phyloP scores from a whole-genome alignment of 2,797 vertebrate species.

The Phrynocephalus vlangalii region DNA sequence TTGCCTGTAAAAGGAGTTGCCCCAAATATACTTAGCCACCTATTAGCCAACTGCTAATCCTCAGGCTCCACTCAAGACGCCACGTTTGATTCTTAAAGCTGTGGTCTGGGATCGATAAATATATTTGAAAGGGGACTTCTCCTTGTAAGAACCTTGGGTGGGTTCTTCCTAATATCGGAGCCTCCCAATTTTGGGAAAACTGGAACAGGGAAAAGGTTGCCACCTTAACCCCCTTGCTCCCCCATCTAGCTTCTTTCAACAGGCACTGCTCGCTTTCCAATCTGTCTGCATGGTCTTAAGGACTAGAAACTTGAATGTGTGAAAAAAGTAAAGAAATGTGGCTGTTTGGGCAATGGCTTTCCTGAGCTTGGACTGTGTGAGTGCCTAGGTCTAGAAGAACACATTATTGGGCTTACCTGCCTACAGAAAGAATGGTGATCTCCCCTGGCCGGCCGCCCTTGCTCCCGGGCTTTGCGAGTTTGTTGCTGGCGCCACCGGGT shows the following conservation, averaged over 20 bases:
- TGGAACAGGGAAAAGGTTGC: too few relatives aligned
- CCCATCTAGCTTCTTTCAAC: not conserved
- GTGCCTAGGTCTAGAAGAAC: rapidly evolving
- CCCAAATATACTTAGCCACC: too few relatives aligned
- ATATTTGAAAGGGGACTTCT: not conserved
- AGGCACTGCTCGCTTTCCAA: not conserved
- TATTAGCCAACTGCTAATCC: not conserved
- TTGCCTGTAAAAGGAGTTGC: too few relatives aligned
- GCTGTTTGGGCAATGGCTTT: too few relatives aligned
- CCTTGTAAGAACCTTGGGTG: too few relatives aligned
- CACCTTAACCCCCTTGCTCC: not conserved
- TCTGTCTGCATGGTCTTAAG: not conserved
- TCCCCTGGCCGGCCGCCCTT: slow-evolving; percentile 75
- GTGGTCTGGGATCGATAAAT: too few relatives aligned
- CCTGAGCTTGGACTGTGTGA: not conserved
- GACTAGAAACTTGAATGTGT: not conserved
- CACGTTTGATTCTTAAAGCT: not conserved
- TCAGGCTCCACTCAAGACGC: too few relatives aligned
- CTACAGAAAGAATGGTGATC: slow-evolving; percentile 89
- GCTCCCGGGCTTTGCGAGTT: slow-evolving; percentile 27
- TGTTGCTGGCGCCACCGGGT: slow-evolving; percentile 63
- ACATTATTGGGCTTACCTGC: slow-evolving; percentile 80
- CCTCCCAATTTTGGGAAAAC: not conserved
- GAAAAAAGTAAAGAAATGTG: too few relatives aligned
- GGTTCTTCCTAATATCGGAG: too few relatives aligned